Evolutionary conservation across 2,113 vertebrate species (phyloP).

Genomic region (Boleophthalmus pectinirostris): DNA sequence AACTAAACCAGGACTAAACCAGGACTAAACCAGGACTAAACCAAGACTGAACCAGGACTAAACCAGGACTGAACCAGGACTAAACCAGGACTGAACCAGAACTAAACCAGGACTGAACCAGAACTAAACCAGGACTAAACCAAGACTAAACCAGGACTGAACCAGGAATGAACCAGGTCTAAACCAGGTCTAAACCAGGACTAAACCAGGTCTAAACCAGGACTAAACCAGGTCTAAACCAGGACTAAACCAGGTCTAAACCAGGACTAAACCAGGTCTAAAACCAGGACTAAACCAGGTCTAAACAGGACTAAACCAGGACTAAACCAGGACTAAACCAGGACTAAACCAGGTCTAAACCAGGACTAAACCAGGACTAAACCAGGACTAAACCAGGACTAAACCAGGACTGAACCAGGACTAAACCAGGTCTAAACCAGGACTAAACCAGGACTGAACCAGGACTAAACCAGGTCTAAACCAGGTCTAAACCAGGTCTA

Average conservation of each 20-base stretch:
- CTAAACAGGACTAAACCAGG: background rate
- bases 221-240: background rate
- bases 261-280: background rate
- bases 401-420: no score
- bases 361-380: no score
- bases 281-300: background rate
- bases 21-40: background rate
- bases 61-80: background rate
- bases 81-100: no score
- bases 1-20: background rate
- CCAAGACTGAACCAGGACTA: background rate
- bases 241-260: background rate
- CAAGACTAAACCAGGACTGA: no score
- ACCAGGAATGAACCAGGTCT: no score
- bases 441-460: background rate
- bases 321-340: background rate
- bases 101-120: no score
- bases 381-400: no score
- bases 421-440: no score
- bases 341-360: background rate
- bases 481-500: background rate
- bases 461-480: background rate
- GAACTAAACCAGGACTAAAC: no score
- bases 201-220: background rate
- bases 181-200: background rate